Evolutionary conservation across 2,797 vertebrate genomes (phyloP).

Genomic region (Anomalospiza imberbis): DNA sequence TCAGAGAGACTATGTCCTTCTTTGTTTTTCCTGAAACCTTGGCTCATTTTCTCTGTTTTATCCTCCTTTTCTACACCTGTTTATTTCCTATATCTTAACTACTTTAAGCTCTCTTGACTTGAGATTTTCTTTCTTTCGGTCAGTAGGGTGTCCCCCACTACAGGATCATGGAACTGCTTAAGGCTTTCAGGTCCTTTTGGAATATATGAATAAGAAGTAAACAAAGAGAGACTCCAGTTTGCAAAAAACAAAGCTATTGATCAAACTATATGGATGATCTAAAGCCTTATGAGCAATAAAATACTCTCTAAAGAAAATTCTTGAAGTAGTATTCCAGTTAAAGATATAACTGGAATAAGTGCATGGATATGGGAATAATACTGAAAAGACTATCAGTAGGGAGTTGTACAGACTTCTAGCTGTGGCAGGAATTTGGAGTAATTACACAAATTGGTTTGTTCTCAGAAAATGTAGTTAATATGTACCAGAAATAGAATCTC

Average conservation of each 20-base stretch:
- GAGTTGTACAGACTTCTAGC: not conserved
- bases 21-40: not conserved
- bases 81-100: not conserved
- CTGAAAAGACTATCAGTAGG: not conserved
- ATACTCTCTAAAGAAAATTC: not conserved
- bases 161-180: not conserved
- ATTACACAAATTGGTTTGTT: conserved; percentile 15
- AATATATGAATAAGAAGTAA: not conserved
- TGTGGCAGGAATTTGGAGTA: conserved; percentile 1
- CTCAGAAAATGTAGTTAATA: conserved; percentile 25
- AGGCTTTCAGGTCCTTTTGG: not conserved
- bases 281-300: not conserved
- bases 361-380: not conserved
- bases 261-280: not conserved
- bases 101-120: not conserved
- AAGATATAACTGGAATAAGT: not conserved
- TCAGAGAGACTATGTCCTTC: not conserved
- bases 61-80: not conserved
- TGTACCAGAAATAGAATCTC: conserved; percentile 12
- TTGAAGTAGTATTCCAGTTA: not conserved
- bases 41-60: not conserved
- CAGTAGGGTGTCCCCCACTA: not conserved
- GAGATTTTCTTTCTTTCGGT: not conserved
- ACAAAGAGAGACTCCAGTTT: not conserved
- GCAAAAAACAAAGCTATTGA: not conserved